phyloP scores from a whole-genome alignment of 1,140 invertebrate species.

The Ladona fulva region DNA sequence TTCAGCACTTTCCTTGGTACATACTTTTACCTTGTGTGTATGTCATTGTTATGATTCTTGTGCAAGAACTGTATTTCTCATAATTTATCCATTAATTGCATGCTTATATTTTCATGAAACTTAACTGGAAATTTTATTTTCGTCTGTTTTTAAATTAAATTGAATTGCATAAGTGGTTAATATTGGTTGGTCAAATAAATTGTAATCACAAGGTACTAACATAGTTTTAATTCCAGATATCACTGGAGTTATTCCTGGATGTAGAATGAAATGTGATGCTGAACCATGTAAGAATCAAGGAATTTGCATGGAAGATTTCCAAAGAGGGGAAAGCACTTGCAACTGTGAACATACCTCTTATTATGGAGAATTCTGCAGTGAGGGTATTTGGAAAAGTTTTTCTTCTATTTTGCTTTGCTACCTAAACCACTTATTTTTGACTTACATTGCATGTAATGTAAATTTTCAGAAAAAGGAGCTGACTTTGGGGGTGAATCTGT shows the following conservation, averaged over 20 bases:
- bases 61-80: no score
- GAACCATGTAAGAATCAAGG: conserved; percentile 81
- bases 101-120: background rate
- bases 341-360: conserved; percentile 83
- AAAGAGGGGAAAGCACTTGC: conserved; percentile 71
- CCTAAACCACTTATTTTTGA: background rate
- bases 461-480: conserved; percentile 67
- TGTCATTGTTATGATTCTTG: no score
- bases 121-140: background rate
- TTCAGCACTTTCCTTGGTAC: no score
- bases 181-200: background rate
- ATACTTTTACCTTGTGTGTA: no score
- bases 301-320: conserved; percentile 80
- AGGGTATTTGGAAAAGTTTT: conserved; percentile 36
- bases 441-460: background rate
- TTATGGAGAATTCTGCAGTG: conserved; percentile 60
- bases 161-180: background rate
- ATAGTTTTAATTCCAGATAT: conserved; percentile 34
- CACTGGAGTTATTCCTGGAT: conserved; percentile 64
- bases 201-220: no score
- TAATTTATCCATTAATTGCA: no score
- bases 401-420: background rate
- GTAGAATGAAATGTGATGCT: conserved; percentile 80
- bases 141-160: background rate
- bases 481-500: conserved; percentile 79